phyloP scores from a whole-genome alignment of 2,113 vertebrate genomes.

The Neodon shergylaensis region DNA sequence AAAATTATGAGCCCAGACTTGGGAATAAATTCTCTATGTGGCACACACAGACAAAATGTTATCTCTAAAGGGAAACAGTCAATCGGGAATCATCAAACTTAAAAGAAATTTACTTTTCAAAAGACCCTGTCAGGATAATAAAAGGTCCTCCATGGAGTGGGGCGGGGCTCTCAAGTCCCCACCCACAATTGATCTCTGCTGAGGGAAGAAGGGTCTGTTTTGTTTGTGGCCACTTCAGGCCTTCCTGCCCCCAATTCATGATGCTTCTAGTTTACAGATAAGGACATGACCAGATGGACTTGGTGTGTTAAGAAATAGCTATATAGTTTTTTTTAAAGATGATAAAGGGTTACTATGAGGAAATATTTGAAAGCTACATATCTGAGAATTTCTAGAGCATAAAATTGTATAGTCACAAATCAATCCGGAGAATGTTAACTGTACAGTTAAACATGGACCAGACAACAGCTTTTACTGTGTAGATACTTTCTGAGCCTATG shows the following conservation, averaged over 20 bases:
- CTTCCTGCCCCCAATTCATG: neutral
- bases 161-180: neutral
- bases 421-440: neutral
- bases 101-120: conserved; percentile 22
- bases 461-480: conserved; percentile 4
- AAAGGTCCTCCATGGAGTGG: neutral
- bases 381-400: conserved; percentile 22
- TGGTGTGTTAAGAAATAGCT: neutral
- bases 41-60: neutral
- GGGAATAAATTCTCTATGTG: conserved; percentile 10
- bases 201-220: neutral
- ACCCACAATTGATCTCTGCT: too few relatives aligned
- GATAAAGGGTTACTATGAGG: neutral
- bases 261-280: neutral
- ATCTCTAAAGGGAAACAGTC: neutral
- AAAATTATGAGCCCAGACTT: neutral
- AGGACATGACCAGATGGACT: neutral
- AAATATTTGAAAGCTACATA: conserved; percentile 18
- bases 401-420: neutral
- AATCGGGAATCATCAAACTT: conserved; percentile 41
- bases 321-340: neutral
- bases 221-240: neutral
- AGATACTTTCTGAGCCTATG: neutral
- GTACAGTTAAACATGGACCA: neutral
- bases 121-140: neutral